Base-by-base conservation (phyloP, 2,113 vertebrate genomes). In the Dissostichus mawsoni region DNA sequence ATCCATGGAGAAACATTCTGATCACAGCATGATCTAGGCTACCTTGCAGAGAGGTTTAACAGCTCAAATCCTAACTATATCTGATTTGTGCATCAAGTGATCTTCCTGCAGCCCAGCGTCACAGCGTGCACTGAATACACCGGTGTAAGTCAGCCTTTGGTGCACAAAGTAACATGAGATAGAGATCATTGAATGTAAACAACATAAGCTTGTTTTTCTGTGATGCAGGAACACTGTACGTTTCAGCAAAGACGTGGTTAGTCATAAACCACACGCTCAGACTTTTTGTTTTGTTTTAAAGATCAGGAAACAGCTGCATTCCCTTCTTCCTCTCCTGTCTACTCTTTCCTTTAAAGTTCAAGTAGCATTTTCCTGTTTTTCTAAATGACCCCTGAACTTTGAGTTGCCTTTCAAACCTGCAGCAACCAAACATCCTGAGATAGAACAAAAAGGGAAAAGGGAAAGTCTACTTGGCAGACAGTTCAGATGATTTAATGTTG, bases 311-410 rank as follows among this genome's bases (percentile, higher is more conserved):
- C 62, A 3, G 63, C 69, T 63, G 45, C 17, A 57, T 65, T 16
- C 4, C 33, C 45, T 33, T 76, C 18, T 63, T 61, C 14, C 66
- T 82, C 29, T 74, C 52, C 71, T 20, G 61, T 76, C 56, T 23
- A 45, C 17, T 44, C 50, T 62, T 86, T 84, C 25, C 78, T 85
- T 74, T 71, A 74, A 59, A 20, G 58, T 72, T 86, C 70, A 80
- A 81, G 20, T 51, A 65, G 67, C 81, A 53, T 79, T 83, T 92
- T 91, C 80, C 87, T 86, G 84, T 91, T 92, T 90, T 61, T 84
- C 57, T 50, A 82, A 77, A 78, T 78, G 75, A 87, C 64, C 80
- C 33, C 48, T 79, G 72, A 88, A 90, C 84, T 82, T 63, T 20
- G 75, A 58, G 18, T 80, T 86, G 65, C 78, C 41, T 76, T 86